Percentiles rank a stretch among this genome's conserved stretches.
Evolutionary conservation across 2,113 vertebrate genomes (phyloP).

Genomic region (Pluvialis apricaria): DNA sequence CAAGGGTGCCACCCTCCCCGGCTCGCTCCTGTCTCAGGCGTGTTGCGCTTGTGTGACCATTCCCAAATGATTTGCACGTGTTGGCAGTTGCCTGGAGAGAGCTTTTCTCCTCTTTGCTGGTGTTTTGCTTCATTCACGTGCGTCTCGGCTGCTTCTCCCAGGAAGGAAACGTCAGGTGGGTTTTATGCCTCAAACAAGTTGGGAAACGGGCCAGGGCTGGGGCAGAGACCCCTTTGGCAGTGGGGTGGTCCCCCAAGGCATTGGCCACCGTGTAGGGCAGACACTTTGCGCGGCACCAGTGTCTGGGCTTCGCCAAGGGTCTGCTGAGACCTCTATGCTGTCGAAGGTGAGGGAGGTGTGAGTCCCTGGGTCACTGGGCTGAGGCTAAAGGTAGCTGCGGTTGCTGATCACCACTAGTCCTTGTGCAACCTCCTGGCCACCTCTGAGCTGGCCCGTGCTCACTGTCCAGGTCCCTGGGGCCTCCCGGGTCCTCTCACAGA

Average conservation of each 20-base stretch:
- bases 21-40: neutral
- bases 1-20: neutral
- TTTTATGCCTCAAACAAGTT: neutral
- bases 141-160: accelerated
- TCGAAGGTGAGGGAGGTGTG: accelerated
- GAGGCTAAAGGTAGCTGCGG: neutral
- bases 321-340: neutral
- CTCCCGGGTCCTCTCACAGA: neutral
- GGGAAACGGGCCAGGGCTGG: neutral
- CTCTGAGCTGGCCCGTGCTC: neutral
- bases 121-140: neutral
- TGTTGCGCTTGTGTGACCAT: accelerated
- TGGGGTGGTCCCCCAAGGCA: accelerated
- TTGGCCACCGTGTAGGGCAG: accelerated
- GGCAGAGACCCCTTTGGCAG: neutral
- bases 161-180: neutral
- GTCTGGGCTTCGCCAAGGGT: neutral
- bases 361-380: neutral
- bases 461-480: neutral
- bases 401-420: no score
- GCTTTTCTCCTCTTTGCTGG: neutral
- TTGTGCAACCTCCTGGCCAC: neutral
- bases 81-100: neutral
- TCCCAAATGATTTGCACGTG: neutral
- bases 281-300: neutral